Base-by-base conservation (phyloP, 2,797 vertebrate genomes). In the Pseudomugil gertrudae region DNA sequence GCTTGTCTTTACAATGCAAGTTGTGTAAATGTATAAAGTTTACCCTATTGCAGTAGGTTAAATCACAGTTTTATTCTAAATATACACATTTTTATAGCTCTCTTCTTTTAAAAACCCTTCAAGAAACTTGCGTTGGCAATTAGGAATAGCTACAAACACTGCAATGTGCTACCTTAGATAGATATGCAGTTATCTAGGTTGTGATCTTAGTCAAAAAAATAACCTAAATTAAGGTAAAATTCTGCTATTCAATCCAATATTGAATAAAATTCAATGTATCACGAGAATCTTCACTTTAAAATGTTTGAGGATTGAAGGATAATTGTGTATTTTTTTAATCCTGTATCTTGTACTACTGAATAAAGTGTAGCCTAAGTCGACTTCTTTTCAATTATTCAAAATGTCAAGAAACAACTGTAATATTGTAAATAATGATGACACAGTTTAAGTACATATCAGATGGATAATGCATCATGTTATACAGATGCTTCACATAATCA, bases 401-500 rank as follows among this genome's bases (percentile, higher is more conserved):
- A 11, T 19, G 51, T 24, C 15, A 51, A 62, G 23, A 23, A 36
- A 36, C 7, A 26, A 27, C 35, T 27, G 17, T 43, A 27, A 14
- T 17, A 63, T 5, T 3, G 1, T 4, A 11, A 10, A n/a, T n/a
- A 29, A 58, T 23, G 21, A 17, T 63, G 51, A 19, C 17, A 61
- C 24, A 10, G 27, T 43, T 35, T 65, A 63, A 35, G 3, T 17
- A 26, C 15, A 21, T 5, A 43, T 27, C 3, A 57, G 54, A 38
- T 9, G 9, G 27, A 69, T 36, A 8, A 69, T 13, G 21, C 57
- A 66, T 69, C 63, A 76, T 74, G 68, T 79, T 79, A 26, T 62
- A 63, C 60, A 73, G 65, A 66, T 17, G 52, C 69, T 65, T 76
- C 69, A 70, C 65, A 76, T 72, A 84, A 81, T 85, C 56, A 69